A percentile compares a stretch with the other conserved stretches of the same genome.
These are phyloP conservation scores for Theristicus caerulescens DNA, from an alignment of 2,113 vertebrate species.

Conservation along the genomic window DNA sequence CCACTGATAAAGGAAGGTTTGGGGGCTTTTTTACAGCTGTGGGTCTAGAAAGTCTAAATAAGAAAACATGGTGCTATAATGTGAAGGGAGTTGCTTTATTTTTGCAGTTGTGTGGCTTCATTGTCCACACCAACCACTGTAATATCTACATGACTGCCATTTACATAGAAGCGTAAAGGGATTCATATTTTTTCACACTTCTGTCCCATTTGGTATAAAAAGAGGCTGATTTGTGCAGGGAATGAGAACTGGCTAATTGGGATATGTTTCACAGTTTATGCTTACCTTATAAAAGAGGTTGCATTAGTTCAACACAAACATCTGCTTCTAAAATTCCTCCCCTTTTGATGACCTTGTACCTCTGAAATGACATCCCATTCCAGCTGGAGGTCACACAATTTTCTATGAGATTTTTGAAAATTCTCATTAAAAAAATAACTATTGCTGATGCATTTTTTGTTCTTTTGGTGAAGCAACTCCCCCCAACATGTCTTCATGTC, in stretches of 20 bases:
- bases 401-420: neutral
- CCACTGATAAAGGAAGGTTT: neutral
- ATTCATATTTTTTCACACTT: neutral
- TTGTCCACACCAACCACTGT: neutral
- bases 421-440: neutral
- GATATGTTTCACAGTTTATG: neutral
- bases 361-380: neutral
- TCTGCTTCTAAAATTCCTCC: neutral
- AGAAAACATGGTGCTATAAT: neutral
- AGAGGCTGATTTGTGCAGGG: no score
- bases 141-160: neutral
- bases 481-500: neutral
- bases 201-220: neutral
- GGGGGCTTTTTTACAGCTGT: neutral
- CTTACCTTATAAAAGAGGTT: neutral
- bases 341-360: neutral
- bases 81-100: neutral
- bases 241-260: neutral
- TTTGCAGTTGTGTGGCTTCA: neutral
- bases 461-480: neutral
- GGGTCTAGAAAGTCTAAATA: neutral
- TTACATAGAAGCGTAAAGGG: neutral
- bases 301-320: neutral
- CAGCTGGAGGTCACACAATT: neutral
- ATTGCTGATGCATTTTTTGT: neutral